These are phyloP conservation scores for Cladopsammia gracilis DNA, from an alignment of 64 coral and sea anemone genomes.

Conservation along the genomic window DNA sequence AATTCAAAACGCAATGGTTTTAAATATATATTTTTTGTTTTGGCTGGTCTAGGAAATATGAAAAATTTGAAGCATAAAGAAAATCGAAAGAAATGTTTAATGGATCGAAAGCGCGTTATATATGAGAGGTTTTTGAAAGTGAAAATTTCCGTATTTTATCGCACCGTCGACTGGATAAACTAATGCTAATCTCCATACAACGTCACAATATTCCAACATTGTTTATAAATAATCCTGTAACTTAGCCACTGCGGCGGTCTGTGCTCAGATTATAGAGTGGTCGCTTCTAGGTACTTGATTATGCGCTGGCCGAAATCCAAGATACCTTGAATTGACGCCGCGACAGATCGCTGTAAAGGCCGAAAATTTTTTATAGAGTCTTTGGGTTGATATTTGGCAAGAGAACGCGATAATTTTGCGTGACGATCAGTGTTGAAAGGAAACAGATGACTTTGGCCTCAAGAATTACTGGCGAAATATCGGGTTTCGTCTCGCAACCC, in stretches of 20 bases:
- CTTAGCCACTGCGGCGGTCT: neutral
- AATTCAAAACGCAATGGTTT: slow-evolving; percentile 12
- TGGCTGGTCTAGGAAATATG: neutral
- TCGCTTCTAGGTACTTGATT: neutral
- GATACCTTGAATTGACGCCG: neutral
- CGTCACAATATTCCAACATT: slow-evolving; percentile 39
- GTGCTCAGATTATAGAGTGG: neutral
- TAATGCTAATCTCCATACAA: slow-evolving; percentile 7
- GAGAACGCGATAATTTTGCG: neutral
- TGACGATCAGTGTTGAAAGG: neutral
- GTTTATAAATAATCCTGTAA: slow-evolving; percentile 30
- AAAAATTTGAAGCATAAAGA: neutral
- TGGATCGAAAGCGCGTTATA: neutral
- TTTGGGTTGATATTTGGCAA: neutral
- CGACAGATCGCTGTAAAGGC: no score
- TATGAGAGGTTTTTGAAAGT: neutral
- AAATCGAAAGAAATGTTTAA: neutral
- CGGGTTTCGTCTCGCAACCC: neutral
- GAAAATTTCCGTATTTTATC: neutral
- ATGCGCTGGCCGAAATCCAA: slow-evolving; percentile 5
- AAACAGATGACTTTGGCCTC: no score
- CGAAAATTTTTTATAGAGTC: no score
- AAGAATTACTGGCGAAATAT: neutral
- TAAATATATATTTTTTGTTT: slow-evolving; percentile 1
- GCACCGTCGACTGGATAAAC: neutral